Conservation (phyloP, 92 coral and sea anemone species). For the Zoanthus sociatus region DNA sequence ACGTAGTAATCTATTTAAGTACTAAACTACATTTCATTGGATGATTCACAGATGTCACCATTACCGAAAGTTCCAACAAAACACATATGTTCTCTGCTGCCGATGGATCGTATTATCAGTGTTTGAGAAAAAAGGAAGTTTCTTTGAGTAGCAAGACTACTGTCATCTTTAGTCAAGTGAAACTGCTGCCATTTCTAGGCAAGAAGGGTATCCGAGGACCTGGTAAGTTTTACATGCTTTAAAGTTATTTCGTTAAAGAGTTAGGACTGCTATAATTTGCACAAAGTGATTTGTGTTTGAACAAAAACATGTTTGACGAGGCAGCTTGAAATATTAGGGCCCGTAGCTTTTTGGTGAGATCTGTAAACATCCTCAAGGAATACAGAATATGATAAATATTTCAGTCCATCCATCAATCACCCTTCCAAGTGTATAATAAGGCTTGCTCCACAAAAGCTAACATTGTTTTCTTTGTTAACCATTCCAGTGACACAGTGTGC, state of each 20-base stretch:
- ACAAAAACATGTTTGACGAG: no score
- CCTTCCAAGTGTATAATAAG: no score
- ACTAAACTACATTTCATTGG: no score
- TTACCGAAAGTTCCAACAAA: not conserved
- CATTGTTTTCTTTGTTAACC: not conserved
- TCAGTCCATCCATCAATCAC: no score
- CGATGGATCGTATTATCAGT: constrained; percentile 27
- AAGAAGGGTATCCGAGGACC: constrained; percentile 7
- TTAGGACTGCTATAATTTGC: no score
- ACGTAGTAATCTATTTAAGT: no score
- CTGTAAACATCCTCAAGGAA: no score
- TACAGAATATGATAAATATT: no score
- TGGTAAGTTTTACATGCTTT: not conserved
- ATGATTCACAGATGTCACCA: not conserved
- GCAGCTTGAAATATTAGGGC: no score
- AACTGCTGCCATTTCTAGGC: constrained; percentile 37
- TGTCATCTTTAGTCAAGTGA: constrained; percentile 19
- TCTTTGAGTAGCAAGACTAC: not conserved
- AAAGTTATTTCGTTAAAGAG: no score
- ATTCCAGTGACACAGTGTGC: constrained; percentile 1
- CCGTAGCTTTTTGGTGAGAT: no score
- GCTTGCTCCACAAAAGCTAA: not conserved
- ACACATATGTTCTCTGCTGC: not conserved
- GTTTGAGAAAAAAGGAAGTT: not conserved
- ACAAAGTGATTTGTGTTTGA: no score